Evolutionary conservation across 2,797 vertebrate genomes (phyloP).

Genomic region (Myripristis murdjan): DNA sequence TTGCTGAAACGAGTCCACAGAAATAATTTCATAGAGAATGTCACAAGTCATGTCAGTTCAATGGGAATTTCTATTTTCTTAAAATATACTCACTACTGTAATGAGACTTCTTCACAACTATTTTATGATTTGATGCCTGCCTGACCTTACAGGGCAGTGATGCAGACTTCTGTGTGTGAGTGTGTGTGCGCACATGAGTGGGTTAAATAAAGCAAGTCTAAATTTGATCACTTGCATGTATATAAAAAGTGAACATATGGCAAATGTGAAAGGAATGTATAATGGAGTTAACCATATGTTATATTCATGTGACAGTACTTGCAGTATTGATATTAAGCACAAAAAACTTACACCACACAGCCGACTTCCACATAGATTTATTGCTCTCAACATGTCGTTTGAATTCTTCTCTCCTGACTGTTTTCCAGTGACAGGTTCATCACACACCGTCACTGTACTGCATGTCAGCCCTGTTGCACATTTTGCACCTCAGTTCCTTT

Average conservation of each 20-base stretch:
- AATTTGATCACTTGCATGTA: too few relatives aligned
- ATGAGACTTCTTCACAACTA: not conserved
- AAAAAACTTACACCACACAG: too few relatives aligned
- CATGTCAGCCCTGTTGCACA: too few relatives aligned
- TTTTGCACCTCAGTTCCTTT: not conserved
- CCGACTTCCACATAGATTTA: not conserved
- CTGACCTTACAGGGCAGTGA: conserved; percentile 2
- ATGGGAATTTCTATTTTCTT: conserved; percentile 22
- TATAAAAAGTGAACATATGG: too few relatives aligned
- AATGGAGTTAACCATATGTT: too few relatives aligned
- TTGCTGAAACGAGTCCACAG: not conserved
- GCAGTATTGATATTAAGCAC: too few relatives aligned
- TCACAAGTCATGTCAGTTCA: conserved; percentile 13
- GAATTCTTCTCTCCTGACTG: not conserved
- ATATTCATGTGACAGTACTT: too few relatives aligned
- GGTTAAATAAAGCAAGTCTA: too few relatives aligned
- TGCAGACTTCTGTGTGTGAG: conserved; percentile 3
- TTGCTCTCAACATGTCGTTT: not conserved
- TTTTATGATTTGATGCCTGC: conserved; percentile 5
- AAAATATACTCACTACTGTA: conserved; percentile 15
- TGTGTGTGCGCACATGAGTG: not conserved
- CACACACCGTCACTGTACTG: not conserved
- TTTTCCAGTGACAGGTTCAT: not conserved
- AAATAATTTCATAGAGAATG: conserved; percentile 2
- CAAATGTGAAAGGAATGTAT: too few relatives aligned